These are phyloP conservation scores for Sebastolobus altivelis DNA, from an alignment of 2,797 vertebrate species.

Conservation along the genomic window DNA sequence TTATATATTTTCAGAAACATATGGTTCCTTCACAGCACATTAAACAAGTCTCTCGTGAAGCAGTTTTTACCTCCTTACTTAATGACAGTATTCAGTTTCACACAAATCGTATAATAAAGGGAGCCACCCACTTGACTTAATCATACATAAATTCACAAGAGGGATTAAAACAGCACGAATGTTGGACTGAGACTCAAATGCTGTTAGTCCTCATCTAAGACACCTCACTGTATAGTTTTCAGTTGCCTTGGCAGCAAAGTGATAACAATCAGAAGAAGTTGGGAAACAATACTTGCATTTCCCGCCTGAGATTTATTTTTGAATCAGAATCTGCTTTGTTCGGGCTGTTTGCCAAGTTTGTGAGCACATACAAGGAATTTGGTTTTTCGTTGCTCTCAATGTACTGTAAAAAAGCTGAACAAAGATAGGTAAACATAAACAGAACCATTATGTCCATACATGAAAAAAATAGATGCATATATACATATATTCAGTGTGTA, in stretches of 20 bases:
- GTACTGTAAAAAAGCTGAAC: not conserved
- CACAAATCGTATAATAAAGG: not conserved
- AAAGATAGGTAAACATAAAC: not conserved
- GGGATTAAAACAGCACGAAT: not conserved
- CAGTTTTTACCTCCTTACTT: slow-evolving; percentile 21
- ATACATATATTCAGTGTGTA: not conserved
- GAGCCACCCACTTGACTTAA: not conserved
- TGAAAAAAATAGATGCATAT: not conserved
- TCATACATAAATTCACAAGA: not conserved
- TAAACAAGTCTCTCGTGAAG: slow-evolving; percentile 52
- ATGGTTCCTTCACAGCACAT: slow-evolving; percentile 45
- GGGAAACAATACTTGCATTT: not conserved
- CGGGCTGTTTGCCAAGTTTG: rapidly evolving
- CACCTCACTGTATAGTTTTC: not conserved
- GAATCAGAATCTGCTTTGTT: too few relatives aligned
- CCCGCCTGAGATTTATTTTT: not conserved
- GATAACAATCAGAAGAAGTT: not conserved
- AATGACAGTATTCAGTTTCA: not conserved
- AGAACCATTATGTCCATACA: not conserved
- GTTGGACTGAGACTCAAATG: not conserved
- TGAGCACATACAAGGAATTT: not conserved
- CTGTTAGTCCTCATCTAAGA: not conserved
- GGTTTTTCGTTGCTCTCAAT: not conserved
- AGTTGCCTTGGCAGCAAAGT: not conserved
- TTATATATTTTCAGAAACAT: slow-evolving; percentile 31